Percentiles rank a stretch among this genome's conserved stretches.
Evolutionary conservation across 1,140 invertebrate species (phyloP).

Genomic region (Drosophila littoralis): DNA sequence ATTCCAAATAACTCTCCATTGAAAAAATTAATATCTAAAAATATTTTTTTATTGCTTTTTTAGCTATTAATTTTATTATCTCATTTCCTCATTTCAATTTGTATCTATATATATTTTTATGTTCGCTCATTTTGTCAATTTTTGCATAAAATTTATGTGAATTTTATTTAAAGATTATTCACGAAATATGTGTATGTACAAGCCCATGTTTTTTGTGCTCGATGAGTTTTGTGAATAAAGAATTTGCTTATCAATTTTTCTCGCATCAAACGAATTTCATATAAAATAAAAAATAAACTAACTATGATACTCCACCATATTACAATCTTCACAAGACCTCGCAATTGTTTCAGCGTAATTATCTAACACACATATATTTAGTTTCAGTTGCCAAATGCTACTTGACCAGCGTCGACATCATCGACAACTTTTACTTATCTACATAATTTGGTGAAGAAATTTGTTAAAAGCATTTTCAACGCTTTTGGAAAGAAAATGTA

Average conservation of each 20-base stretch:
- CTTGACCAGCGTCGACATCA: slow-evolving; percentile 14
- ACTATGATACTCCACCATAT: no score
- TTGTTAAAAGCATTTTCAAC: slow-evolving; percentile 72
- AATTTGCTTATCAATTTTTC: not conserved
- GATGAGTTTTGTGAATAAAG: no score
- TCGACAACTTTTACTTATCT: slow-evolving; percentile 71
- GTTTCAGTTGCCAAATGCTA: slow-evolving; percentile 9
- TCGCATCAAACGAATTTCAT: not conserved
- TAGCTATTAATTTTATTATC: slow-evolving; percentile 21
- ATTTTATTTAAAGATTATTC: slow-evolving; percentile 3
- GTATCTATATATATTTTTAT: slow-evolving; percentile 20
- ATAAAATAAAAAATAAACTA: not conserved
- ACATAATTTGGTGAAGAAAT: slow-evolving; percentile 64
- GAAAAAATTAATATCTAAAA: not conserved
- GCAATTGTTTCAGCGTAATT: slow-evolving; percentile 18
- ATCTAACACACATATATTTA: slow-evolving; percentile 30
- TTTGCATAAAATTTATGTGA: slow-evolving; percentile 19
- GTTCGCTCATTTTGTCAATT: slow-evolving; percentile 24
- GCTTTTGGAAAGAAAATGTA: slow-evolving; percentile 54
- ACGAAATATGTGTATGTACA: not conserved
- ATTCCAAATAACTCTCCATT: not conserved
- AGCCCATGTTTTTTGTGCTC: no score
- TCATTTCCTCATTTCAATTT: slow-evolving; percentile 27
- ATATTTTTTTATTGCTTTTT: not conserved
- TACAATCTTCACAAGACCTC: no score